These are phyloP conservation scores for Sepioteuthis lessoniana DNA, from an alignment of 2,888 invertebrate species.

Conservation along the genomic window DNA sequence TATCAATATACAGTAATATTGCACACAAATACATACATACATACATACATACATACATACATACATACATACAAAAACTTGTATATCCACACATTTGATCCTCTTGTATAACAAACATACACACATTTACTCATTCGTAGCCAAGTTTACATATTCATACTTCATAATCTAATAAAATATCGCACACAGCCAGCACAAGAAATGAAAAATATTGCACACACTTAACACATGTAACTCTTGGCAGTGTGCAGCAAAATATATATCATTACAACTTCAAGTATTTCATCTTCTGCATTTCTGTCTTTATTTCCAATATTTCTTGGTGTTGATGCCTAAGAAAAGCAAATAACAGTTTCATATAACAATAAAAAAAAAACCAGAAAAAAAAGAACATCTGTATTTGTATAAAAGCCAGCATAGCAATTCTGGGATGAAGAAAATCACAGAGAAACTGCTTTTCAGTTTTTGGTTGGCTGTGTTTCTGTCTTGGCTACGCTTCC, in stretches of 20 bases:
- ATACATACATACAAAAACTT: background rate
- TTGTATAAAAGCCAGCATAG: background rate
- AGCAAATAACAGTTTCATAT: background rate
- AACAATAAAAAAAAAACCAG: background rate
- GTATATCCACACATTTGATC: background rate
- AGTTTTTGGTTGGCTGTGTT: background rate
- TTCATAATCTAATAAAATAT: background rate
- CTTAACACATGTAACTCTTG: background rate
- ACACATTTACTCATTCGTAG: background rate
- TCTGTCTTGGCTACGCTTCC: background rate
- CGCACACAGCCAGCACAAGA: background rate
- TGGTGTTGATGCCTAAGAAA: background rate
- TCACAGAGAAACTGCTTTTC: background rate
- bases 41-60: background rate
- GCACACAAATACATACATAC: background rate
- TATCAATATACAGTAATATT: background rate
- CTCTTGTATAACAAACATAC: background rate
- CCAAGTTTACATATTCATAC: background rate
- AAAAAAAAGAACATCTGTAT: background rate
- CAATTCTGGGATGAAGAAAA: background rate
- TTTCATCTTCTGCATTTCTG: background rate
- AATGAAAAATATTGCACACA: background rate
- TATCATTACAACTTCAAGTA: background rate
- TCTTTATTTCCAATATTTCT: background rate
- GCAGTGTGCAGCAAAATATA: background rate